Conservation (phyloP, 2,113 vertebrate genomes). For the Phyllostomus discolor region DNA sequence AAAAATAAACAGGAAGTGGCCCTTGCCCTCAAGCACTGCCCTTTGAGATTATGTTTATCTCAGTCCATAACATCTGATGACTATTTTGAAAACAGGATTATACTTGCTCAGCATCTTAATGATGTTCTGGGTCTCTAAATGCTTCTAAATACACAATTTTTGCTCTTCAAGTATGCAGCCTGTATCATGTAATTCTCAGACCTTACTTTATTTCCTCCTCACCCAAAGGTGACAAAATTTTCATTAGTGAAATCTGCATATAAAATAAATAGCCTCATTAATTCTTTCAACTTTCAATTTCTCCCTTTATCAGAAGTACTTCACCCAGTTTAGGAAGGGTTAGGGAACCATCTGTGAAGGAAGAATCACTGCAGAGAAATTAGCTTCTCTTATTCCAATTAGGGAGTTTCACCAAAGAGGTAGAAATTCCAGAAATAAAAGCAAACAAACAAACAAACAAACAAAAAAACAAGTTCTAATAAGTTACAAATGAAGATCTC, state of each 20-base stretch:
- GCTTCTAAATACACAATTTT: background rate
- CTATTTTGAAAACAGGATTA: background rate
- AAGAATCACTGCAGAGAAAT: background rate
- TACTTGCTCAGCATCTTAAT: background rate
- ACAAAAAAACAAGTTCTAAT: slow-evolving; percentile 24
- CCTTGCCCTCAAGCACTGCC: background rate
- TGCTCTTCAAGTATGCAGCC: background rate
- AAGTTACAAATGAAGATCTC: slow-evolving; percentile 42
- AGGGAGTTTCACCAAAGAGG: background rate
- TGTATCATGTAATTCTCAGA: background rate
- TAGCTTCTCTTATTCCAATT: background rate
- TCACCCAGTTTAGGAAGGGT: background rate
- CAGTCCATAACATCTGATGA: background rate
- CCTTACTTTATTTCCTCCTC: background rate
- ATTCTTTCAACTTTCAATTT: background rate
- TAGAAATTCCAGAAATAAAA: background rate
- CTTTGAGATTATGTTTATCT: background rate
- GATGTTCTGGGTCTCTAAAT: background rate
- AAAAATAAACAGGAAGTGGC: background rate
- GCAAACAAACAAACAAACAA: background rate
- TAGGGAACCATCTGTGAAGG: background rate
- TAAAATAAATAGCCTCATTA: background rate
- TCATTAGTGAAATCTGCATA: background rate
- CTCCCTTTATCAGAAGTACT: background rate
- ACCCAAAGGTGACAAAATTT: background rate